Base-by-base conservation (phyloP, 2,888 invertebrate species). In the Terebella lapidaria region DNA sequence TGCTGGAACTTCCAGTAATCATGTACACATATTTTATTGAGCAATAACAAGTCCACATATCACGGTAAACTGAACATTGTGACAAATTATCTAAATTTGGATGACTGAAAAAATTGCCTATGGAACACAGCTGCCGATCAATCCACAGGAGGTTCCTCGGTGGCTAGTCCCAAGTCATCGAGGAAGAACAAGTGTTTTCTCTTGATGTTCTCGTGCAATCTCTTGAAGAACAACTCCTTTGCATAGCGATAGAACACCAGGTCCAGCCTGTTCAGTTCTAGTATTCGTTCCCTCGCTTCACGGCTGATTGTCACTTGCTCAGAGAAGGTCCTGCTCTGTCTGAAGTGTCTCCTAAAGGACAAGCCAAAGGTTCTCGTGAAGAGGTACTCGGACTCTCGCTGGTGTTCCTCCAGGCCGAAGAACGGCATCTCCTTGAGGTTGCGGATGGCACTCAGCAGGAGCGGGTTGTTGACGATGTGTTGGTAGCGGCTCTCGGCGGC, bases 351-450 rank as follows among this genome's bases (percentile, higher is more conserved):
- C 3, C 60, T 65, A 62, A 78, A 77, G 52, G 70, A 65, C 46
- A 77, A 58, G 30, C 70, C 61, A 64, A 80, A 78, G 2, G 75
- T 75, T 46, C 72, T 62, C 63, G 79, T 76, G 66, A 80, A 78
- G 47, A 63, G 35, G 53, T 59, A 70, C 66, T 83, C 82, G 10
- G 81, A 74, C 42, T 75, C 74, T 22, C 90, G 90, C 83, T 96
- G 96, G 82, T 87, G 88, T 82, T 99, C 99, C 4, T 94, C 94
- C 66, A 99, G 86, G 67, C 96, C 97, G 81, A 97, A 97, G 82
- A 93, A 99, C 58, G 95, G 91, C 92, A 99, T 93, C 42, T 74
- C 66, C 4, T 90, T 88, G 61, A 99, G 84, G 83, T 97, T 99
- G 68, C 89, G 86, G 83, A 96, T 96, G 56, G 99, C 99, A 75